Evolutionary conservation across 2,888 invertebrate species (phyloP).

Genomic region (Podotricha telesiphe): DNA sequence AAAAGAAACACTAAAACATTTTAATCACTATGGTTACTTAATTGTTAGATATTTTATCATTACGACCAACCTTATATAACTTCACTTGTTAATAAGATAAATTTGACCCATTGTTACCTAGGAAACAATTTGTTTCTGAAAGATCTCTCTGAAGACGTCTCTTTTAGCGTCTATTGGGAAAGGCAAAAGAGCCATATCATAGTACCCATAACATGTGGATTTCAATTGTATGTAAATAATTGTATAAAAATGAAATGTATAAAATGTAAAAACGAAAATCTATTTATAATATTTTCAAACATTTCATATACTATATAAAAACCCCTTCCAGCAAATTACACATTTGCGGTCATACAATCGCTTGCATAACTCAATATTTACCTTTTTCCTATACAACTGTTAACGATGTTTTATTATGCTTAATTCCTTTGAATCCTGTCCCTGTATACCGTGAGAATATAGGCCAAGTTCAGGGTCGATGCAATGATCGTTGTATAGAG

Average conservation of each 20-base stretch:
- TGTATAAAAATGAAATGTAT: no score
- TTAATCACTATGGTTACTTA: no score
- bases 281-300: no score
- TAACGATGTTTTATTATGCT: conserved; percentile 57
- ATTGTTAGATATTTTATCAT: neutral
- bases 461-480: conserved; percentile 75
- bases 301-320: neutral
- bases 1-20: neutral
- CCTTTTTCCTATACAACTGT: conserved; percentile 55
- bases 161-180: neutral
- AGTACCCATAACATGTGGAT: neutral
- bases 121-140: no score
- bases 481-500: conserved; percentile 49
- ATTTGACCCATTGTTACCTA: neutral
- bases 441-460: conserved; percentile 73
- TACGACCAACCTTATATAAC: neutral
- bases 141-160: neutral
- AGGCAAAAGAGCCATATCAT: neutral
- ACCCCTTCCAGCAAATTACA: conserved; percentile 28
- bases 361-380: conserved; percentile 49
- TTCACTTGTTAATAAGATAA: neutral
- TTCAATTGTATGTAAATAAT: no score
- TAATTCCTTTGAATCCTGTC: conserved; percentile 58
- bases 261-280: no score
- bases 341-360: conserved; percentile 29